Evolutionary conservation across 2,888 invertebrate genomes (phyloP).

Genomic region (Eupithecia subumbrata): DNA sequence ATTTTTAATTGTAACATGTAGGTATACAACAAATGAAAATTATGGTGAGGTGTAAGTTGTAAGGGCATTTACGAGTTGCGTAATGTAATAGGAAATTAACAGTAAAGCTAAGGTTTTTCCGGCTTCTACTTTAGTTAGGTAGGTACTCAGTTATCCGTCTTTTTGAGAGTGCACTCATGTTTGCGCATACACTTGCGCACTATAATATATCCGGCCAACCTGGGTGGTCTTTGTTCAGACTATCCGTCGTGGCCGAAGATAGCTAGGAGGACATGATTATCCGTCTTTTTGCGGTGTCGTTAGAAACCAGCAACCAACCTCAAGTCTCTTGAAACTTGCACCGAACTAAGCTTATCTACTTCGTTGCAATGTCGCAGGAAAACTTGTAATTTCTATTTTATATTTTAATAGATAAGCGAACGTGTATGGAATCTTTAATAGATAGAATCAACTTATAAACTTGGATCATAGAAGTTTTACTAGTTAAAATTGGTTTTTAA

Average conservation of each 20-base stretch:
- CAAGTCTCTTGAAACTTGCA: constrained; percentile 54
- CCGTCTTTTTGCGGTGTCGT: constrained; percentile 5
- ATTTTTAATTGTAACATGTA: not conserved
- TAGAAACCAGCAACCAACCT: constrained; percentile 1
- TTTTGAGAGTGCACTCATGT: not conserved
- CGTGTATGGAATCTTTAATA: constrained; percentile 44
- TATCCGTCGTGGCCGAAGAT: no score
- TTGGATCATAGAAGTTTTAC: not conserved
- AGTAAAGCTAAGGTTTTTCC: not conserved
- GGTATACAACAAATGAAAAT: not conserved
- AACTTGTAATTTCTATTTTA: constrained; percentile 58
- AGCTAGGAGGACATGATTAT: not conserved
- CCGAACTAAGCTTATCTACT: constrained; percentile 52
- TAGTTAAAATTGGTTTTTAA: not conserved
- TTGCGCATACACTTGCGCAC: no score
- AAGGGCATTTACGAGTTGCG: not conserved
- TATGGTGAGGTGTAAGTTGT: not conserved
- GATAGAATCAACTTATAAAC: constrained; percentile 14
- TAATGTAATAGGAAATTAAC: not conserved
- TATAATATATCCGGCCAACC: no score
- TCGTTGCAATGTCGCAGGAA: constrained; percentile 43
- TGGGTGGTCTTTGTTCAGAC: no score
- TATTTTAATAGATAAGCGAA: constrained; percentile 56
- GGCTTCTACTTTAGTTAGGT: not conserved
- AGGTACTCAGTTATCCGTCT: not conserved